Percentiles rank a stretch among this genome's conserved stretches.
These are phyloP conservation scores for Corythucha ciliata DNA, from an alignment of 2,888 invertebrate genomes.

Conservation along the genomic window DNA sequence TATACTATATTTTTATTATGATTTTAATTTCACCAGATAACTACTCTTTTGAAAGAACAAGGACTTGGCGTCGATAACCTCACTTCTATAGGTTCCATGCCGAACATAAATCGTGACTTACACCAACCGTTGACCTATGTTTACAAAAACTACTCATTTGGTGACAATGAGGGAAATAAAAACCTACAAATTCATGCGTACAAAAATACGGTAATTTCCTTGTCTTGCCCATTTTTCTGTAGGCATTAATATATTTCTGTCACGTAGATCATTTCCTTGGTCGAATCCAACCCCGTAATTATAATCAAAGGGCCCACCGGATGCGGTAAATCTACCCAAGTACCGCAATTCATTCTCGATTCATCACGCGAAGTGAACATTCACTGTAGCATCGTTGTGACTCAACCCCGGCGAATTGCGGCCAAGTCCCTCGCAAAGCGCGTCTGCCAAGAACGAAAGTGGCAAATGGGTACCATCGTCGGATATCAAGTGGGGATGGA, in stretches of 20 bases:
- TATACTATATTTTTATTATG: too few relatives aligned
- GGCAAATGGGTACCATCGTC: slow-evolving; percentile 72
- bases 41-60: too few relatives aligned
- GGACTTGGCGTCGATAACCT: slow-evolving; percentile 30
- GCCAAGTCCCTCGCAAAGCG: slow-evolving; percentile 80
- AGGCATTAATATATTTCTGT: not conserved
- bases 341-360: slow-evolving; percentile 89
- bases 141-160: slow-evolving; percentile 41
- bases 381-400: slow-evolving; percentile 79
- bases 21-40: too few relatives aligned
- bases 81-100: slow-evolving; percentile 36
- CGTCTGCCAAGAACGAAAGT: slow-evolving; percentile 72
- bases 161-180: slow-evolving; percentile 31
- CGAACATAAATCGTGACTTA: slow-evolving; percentile 31
- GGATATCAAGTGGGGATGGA: slow-evolving; percentile 76
- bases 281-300: slow-evolving; percentile 61
- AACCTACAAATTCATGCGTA: slow-evolving; percentile 38
- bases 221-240: not conserved
- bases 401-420: slow-evolving; percentile 88
- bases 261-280: slow-evolving; percentile 55
- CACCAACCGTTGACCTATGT: slow-evolving; percentile 37
- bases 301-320: slow-evolving; percentile 90
- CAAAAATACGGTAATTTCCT: slow-evolving; percentile 32
- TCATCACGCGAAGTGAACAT: slow-evolving; percentile 52
- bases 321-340: slow-evolving; percentile 87